phyloP scores from a whole-genome alignment of 1,140 invertebrate genomes.

The Tetragnatha versicolor region DNA sequence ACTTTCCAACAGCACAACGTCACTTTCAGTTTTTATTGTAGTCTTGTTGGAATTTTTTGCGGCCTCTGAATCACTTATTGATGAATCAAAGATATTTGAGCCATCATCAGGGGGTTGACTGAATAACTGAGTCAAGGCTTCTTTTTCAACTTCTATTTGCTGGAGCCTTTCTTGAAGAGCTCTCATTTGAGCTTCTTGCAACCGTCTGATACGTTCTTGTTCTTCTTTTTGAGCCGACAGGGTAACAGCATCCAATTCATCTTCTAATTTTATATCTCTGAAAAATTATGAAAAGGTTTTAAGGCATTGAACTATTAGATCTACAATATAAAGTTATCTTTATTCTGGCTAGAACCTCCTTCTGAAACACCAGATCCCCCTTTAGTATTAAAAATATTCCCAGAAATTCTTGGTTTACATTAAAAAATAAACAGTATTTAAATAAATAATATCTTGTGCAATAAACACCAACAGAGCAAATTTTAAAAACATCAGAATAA shows the following conservation, averaged over 20 bases:
- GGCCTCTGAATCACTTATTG: conserved; percentile 39
- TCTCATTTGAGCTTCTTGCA: conserved; percentile 60
- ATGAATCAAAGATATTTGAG: conserved; percentile 61
- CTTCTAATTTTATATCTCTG: conserved; percentile 90
- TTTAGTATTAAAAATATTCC: no score
- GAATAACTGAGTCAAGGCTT: conserved; percentile 49
- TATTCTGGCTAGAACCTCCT: no score
- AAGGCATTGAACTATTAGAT: no score
- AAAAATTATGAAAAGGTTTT: no score
- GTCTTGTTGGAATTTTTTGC: conserved; percentile 1
- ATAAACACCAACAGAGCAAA: not conserved
- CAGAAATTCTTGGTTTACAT: no score
- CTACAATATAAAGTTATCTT: no score
- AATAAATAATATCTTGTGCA: not conserved
- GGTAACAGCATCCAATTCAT: conserved; percentile 88
- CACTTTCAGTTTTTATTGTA: conserved; percentile 46
- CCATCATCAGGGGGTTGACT: conserved; percentile 63
- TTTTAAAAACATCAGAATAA: not conserved
- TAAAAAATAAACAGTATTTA: not conserved
- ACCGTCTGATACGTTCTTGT: conserved; percentile 74
- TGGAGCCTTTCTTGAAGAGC: conserved; percentile 54
- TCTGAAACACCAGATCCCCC: no score
- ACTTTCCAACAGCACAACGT: conserved; percentile 57
- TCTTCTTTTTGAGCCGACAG: conserved; percentile 91
- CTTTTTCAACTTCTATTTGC: conserved; percentile 55